Evolutionary conservation across 1,140 invertebrate genomes (phyloP), one percentile per base, ranked within the genome.

Genomic region (Diuraphis noxia): DNA sequence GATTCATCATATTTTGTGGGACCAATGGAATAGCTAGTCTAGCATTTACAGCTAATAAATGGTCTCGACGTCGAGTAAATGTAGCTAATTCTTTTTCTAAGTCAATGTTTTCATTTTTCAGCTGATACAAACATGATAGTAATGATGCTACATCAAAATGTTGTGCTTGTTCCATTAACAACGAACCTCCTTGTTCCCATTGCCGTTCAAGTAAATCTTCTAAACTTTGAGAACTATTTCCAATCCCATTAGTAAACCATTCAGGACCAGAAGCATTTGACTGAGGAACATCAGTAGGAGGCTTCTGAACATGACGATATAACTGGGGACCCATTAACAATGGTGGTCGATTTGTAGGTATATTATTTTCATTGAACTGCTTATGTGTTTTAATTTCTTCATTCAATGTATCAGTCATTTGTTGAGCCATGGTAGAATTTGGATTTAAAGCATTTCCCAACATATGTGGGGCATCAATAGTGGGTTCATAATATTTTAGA

Each of bases 131-230:
- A 94, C 98, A 99, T 25, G 97, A 98, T 36, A 99, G 94, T 92
- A 99, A 94, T 8, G 98, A 98, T 41, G 98, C 98, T 95, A 99
- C 98, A 93, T 98, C 98, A 94, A 98, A 98, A 94, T 99, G 98
- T 93, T 99, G 98, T 0, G 98, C 98, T 93, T 99, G 98, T 93
- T 99, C 98, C 98, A 99, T 99, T 10, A 99, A 95, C 94, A 99
- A 99, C 93, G 98, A 97, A 91, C 98, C 98, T 23, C 98, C 98
- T 94, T 99, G 98, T 93, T 99, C 98, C 98, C 98, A 99, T 93
- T 99, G 98, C 41, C 98, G 94, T 93, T 99, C 98, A 52, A 99
- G 94, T 30, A 99, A 94, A 94, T 99, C 97, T 94, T 99, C 98
- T 92, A 99, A 95, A 87, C 96, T 97, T 93, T 98, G 97, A 5